Base-by-base conservation (phyloP, 2,888 invertebrate species). In the Plusia festucae region DNA sequence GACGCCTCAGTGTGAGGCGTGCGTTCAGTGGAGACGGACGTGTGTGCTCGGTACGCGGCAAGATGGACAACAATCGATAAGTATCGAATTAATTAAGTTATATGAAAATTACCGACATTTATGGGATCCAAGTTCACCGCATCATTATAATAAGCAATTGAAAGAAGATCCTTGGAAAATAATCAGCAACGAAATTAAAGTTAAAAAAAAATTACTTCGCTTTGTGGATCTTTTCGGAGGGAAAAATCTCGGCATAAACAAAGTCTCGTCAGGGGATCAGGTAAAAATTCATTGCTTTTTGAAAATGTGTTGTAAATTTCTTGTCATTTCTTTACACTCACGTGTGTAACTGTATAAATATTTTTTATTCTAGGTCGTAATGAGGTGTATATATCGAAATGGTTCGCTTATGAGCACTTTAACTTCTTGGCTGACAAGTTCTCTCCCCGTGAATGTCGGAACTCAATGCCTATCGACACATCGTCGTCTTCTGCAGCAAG, bases 391-490 rank as follows among this genome's bases (percentile, higher is more conserved):
- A 40, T 34, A 62, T 72, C 71, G 57, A 72, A 68, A 65, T 72
- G 65, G 65, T 65, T 56, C 61, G 71, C 69, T 67, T 73, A 67
- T 62, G 69, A 69, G 56, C 65, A 72, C 68, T 68, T 72, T 60
- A 32, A 65, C 54, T 67, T 69, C 46, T 60, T 69, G 61, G 65
- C 72, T 64, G 69, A 69, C 60, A 73, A 73, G 63, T 69, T 64
- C 61, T 60, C 62, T 67, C 60, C 64, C 60, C 64, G 70, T 70
- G 67, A 67, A 44, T 56, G 62, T 71, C 60, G 56, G 56, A 68
- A 65, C 58, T 68, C 63, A 58, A 64, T 65, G 64, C 62, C 68
- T 67, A 67, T 58, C 67, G 64, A 67, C 65, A 70, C 63, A 61
- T 67, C 70, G 67, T 60, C 60, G 55, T 24, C 68, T 65, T 61